Evolutionary conservation across 2,797 vertebrate species (phyloP), one percentile per base, ranked within the genome.

Genomic region (Gouania willdenowi): DNA sequence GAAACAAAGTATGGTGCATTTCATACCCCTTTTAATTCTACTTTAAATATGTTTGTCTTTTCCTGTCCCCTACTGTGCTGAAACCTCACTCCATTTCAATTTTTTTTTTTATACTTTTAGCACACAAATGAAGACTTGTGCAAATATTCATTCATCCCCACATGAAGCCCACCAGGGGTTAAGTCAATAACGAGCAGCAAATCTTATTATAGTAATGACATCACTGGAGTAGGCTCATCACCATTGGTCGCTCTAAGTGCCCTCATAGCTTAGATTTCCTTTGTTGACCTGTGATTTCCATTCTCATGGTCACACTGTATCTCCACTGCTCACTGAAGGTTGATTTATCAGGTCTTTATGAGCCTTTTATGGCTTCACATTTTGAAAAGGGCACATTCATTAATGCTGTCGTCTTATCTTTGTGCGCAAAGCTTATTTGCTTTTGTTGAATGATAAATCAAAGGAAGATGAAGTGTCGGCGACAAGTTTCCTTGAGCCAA

Each of bases 111-210:
- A 6, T 10, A 12, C 20, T 51, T 66, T 77, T 67, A 42, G 59
- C 68, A 70, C 72, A 41, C 47, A 59, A 54, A 77, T 36, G 7
- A 14, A 26, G 34, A 9, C 30, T 29, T 57, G 47, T 51, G 64
- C 66, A 77, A 74, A 77, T 66, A 71, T 63, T 63, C 2, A 14
- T 67, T 66, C 32, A 66, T 18, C 66, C 43, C 70, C 53, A 66
- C 56, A 43, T 71, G 79, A 58, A 44, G 34, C 53, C 27, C 61
- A 37, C 45, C 39, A 40, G 9, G 32, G 25, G 57, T 38, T 35
- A 34, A 64, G 64, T 71, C 53, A 63, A 45, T 45, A 71, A 11
- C 41, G 53, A 37, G 62, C 58, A 31, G 26, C 23, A 12, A 42
- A 47, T 77, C 47, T 41, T 64, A 49, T 75, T 70, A 62, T 66